Evolutionary conservation across 2,797 vertebrate species (phyloP).

Genomic region (Rhinella marina): DNA sequence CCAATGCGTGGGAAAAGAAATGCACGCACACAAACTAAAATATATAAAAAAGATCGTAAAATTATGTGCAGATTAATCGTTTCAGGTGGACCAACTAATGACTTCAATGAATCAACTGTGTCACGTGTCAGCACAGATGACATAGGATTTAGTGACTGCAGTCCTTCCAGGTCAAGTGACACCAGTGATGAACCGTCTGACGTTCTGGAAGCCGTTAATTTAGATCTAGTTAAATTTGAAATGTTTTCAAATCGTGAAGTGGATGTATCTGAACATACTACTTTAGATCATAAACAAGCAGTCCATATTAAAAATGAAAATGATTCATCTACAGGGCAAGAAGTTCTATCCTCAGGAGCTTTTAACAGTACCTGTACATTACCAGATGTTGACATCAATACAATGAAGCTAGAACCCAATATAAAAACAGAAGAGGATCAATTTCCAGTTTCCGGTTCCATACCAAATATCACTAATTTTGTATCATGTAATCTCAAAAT

Average conservation of each 20-base stretch:
- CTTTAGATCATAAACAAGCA: not conserved
- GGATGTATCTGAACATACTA: not conserved
- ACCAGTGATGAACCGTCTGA: not conserved
- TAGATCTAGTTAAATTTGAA: not conserved
- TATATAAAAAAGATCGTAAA: not conserved
- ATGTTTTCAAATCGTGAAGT: not conserved
- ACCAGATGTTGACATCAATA: not conserved
- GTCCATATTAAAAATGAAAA: not conserved
- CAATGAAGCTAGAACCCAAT: not conserved
- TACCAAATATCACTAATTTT: not conserved
- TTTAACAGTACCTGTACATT: not conserved
- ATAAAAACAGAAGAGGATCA: slow-evolving; percentile 1
- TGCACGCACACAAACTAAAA: slow-evolving; percentile 7
- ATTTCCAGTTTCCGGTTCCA: not conserved
- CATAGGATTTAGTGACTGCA: not conserved
- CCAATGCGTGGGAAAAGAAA: not conserved
- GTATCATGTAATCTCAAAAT: not conserved
- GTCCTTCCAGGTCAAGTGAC: not conserved
- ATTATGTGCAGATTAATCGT: not conserved
- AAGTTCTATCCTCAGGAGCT: not conserved
- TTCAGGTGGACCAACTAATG: not conserved
- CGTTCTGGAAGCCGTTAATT: not conserved
- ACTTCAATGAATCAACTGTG: not conserved
- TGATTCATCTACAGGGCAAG: not conserved
- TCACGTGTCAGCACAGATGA: not conserved